A percentile compares a stretch with the other conserved stretches of the same genome.
These are phyloP conservation scores for Patella depressa DNA, from an alignment of 2,888 invertebrate species.

Conservation along the genomic window DNA sequence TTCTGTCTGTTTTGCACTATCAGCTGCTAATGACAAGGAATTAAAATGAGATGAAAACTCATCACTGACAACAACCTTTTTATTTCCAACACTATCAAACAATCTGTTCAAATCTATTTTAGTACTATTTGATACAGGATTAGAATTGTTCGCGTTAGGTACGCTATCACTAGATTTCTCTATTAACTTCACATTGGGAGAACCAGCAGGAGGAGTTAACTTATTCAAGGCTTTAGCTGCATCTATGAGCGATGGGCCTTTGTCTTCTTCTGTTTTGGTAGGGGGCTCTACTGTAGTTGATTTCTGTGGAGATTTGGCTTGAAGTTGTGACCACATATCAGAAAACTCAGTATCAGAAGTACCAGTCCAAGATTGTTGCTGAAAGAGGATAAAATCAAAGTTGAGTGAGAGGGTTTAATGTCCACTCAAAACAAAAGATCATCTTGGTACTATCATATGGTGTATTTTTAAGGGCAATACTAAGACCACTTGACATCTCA, in stretches of 20 bases:
- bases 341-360: slow-evolving; percentile 53
- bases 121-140: slow-evolving; percentile 15
- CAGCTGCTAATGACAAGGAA: slow-evolving; percentile 35
- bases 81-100: slow-evolving; percentile 27
- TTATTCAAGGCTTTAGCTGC: slow-evolving; percentile 39
- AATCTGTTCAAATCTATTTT: slow-evolving; percentile 45
- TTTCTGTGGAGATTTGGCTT: slow-evolving; percentile 26
- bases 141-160: slow-evolving; percentile 24
- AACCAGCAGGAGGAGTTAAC: slow-evolving; percentile 36
- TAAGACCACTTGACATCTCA: too few species aligned
- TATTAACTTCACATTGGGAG: slow-evolving; percentile 7
- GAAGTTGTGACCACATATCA: slow-evolving; percentile 60
- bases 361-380: slow-evolving; percentile 8
- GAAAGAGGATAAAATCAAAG: neutral
- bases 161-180: neutral
- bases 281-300: neutral
- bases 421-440: too few species aligned
- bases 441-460: too few species aligned
- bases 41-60: slow-evolving; percentile 51
- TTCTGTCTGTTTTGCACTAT: slow-evolving; percentile 22
- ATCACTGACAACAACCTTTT: slow-evolving; percentile 37
- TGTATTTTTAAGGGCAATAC: too few species aligned
- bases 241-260: slow-evolving; percentile 32
- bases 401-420: too few species aligned
- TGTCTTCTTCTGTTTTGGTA: neutral